Conservation (phyloP, 37 sponge, comb jelly and placozoan species). For the Mnemiopsis leidyi region DNA sequence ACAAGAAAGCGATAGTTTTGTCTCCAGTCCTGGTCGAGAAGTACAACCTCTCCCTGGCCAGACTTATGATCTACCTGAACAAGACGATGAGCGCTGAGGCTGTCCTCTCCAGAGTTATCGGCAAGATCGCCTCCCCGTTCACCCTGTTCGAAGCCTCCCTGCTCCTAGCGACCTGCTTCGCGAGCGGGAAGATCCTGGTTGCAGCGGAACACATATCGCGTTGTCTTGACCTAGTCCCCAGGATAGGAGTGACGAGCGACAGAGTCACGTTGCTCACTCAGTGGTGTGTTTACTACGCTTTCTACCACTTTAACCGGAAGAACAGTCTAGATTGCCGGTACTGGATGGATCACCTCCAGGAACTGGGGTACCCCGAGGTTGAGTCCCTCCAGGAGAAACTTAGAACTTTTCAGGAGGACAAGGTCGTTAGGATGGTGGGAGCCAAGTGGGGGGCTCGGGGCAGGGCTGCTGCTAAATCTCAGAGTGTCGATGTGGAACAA, state of each 20-base stretch:
- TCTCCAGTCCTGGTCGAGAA: conserved; percentile 3
- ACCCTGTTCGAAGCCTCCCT: conserved; percentile 36
- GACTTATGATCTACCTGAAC: conserved; percentile 32
- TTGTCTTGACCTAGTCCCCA: conserved; percentile 38
- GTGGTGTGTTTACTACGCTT: conserved; percentile 49
- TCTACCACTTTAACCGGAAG: conserved; percentile 23
- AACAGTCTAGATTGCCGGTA: conserved; percentile 8
- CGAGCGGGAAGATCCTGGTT: conserved; percentile 24
- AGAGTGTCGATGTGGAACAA: not conserved
- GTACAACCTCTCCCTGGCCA: conserved; percentile 35
- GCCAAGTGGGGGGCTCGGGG: conserved; percentile 3
- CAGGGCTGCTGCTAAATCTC: not conserved
- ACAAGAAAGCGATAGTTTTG: not conserved
- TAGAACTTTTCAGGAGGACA: conserved; percentile 16
- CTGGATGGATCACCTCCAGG: conserved; percentile 1
- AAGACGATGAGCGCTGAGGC: conserved; percentile 27
- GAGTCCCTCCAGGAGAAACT: conserved; percentile 26
- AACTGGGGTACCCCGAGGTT: conserved; percentile 25
- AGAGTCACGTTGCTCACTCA: not conserved
- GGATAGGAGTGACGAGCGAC: not conserved
- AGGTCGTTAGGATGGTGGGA: conserved; percentile 40
- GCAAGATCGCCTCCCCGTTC: not conserved
- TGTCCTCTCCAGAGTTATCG: conserved; percentile 2
- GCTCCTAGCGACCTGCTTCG: conserved; percentile 37
- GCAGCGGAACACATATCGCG: conserved; percentile 54